Evolutionary conservation across 2,888 invertebrate genomes (phyloP).

Genomic region (Netelia inedita): DNA sequence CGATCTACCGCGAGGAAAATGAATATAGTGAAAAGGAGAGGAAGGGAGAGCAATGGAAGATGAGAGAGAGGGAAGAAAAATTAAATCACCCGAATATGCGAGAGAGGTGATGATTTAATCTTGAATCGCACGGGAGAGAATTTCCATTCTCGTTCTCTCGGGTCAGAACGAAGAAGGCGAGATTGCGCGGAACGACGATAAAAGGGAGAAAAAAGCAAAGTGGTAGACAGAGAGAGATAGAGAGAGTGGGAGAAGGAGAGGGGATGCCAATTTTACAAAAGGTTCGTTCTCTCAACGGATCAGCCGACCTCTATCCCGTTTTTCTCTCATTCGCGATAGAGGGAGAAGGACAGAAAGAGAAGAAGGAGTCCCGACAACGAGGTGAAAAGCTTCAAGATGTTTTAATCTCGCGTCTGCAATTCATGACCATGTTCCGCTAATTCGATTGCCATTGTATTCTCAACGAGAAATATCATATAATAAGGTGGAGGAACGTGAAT

Average conservation of each 20-base stretch:
- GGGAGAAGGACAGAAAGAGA: not conserved
- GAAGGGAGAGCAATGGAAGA: not conserved
- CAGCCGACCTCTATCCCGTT: conserved; percentile 25
- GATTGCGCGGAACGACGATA: conserved; percentile 53
- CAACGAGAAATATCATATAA: conserved; percentile 24
- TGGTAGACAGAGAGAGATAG: conserved; percentile 23
- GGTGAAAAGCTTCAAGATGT: conserved; percentile 53
- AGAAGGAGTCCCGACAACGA: conserved; percentile 15
- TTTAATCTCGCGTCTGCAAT: conserved; percentile 64
- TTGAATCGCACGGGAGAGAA: conserved; percentile 54
- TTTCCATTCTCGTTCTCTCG: conserved; percentile 56
- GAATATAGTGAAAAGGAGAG: conserved; percentile 17
- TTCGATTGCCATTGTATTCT: conserved; percentile 57
- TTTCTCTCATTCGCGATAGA: not conserved
- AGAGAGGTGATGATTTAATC: conserved; percentile 54
- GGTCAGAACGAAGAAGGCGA: conserved; percentile 38
- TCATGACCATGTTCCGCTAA: conserved; percentile 50
- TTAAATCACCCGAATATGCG: conserved; percentile 25
- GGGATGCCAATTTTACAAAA: conserved; percentile 48
- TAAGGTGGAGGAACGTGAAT: not conserved
- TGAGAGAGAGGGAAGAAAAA: conserved; percentile 28
- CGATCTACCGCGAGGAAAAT: conserved; percentile 24
- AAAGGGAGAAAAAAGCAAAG: conserved; percentile 33
- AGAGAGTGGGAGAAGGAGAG: conserved; percentile 2
- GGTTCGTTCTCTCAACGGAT: conserved; percentile 33